Conservation (phyloP, 2,888 invertebrate species). For the Sialis fuliginosa region DNA sequence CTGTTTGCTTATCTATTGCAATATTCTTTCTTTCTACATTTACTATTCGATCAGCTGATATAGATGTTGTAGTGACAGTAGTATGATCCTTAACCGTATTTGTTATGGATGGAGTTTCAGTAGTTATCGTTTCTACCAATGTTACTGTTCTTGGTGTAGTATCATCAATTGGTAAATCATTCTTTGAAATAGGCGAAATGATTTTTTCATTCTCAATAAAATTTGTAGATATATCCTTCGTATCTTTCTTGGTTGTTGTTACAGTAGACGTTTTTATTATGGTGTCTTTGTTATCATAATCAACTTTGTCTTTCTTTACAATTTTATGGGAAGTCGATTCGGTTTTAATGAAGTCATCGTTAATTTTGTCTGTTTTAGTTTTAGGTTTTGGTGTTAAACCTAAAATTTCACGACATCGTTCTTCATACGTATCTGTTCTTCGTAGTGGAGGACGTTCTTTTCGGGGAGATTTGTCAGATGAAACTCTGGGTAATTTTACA, state of each 20-base stretch:
- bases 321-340: neutral
- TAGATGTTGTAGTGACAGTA: too few relatives aligned
- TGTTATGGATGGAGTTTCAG: too few relatives aligned
- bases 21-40: too few relatives aligned
- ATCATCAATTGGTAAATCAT: too few relatives aligned
- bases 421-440: constrained; percentile 54
- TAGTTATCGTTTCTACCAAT: too few relatives aligned
- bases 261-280: too few relatives aligned
- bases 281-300: too few relatives aligned
- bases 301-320: constrained; percentile 2
- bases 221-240: neutral
- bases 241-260: neutral
- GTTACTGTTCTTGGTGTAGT: too few relatives aligned
- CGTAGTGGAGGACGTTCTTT: constrained; percentile 38
- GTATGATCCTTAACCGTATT: too few relatives aligned
- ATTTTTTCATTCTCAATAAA: neutral
- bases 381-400: constrained; percentile 36
- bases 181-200: too few relatives aligned
- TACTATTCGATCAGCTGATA: too few relatives aligned
- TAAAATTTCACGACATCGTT: constrained; percentile 49
- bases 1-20: neutral
- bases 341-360: neutral
- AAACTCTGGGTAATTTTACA: constrained; percentile 16
- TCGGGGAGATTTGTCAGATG: constrained; percentile 11
- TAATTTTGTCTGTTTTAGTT: constrained; percentile 9